Percentiles rank a stretch among this genome's conserved stretches.
These are phyloP conservation scores for Peromyscus melanophrys DNA, from an alignment of 2,797 vertebrate genomes.

Conservation along the genomic window DNA sequence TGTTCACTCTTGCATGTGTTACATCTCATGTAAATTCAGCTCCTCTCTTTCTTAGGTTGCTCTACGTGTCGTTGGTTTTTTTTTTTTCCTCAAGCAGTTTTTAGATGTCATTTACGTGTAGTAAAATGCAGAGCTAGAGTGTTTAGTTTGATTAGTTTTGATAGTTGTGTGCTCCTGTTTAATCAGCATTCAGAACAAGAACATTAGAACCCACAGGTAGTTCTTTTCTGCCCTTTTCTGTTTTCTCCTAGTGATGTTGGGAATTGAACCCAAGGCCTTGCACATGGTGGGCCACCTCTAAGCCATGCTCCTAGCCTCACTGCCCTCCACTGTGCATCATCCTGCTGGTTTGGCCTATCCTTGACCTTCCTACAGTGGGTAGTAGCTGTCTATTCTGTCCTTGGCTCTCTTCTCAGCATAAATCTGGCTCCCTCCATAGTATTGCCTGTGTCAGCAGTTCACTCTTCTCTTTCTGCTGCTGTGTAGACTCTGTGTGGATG, in stretches of 20 bases:
- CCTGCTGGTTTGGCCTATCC: too few species aligned
- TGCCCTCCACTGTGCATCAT: rapidly evolving
- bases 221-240: neutral
- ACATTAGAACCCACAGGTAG: neutral
- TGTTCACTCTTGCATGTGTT: neutral
- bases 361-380: neutral
- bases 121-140: neutral
- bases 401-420: rapidly evolving
- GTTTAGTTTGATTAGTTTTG: neutral
- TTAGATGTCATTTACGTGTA: neutral
- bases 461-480: rapidly evolving
- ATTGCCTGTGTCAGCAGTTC: rapidly evolving
- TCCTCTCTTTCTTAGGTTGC: neutral
- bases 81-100: neutral
- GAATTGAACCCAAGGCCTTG: neutral
- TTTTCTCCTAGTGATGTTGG: neutral
- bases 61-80: neutral
- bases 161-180: neutral
- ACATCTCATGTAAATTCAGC: neutral
- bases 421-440: rapidly evolving
- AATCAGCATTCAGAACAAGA: neutral
- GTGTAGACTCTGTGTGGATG: neutral
- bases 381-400: too few species aligned
- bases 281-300: neutral
- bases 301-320: neutral